Percentiles rank a stretch among this genome's conserved stretches.
Conservation (phyloP, 2,113 vertebrate genomes). For the Ptilonorhynchus violaceus region DNA sequence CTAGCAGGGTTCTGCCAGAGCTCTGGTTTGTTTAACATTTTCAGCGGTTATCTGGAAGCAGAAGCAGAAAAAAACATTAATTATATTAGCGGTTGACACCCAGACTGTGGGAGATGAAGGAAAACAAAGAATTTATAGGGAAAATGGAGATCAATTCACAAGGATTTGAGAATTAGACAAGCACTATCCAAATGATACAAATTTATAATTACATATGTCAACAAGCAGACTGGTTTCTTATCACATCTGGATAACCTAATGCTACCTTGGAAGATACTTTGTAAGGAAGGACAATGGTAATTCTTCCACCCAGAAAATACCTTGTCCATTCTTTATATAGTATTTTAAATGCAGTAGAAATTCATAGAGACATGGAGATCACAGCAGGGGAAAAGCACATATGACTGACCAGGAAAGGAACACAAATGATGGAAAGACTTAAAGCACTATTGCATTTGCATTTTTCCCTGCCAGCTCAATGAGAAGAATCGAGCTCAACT, state of each 20-base stretch:
- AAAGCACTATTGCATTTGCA: background rate
- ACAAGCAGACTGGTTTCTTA: background rate
- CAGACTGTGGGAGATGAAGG: background rate
- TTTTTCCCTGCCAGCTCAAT: background rate
- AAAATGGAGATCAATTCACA: background rate
- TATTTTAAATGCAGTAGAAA: slow-evolving; percentile 1
- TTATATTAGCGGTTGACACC: background rate
- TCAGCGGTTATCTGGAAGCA: slow-evolving; percentile 21
- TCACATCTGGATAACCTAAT: background rate
- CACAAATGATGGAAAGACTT: background rate
- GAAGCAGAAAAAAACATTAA: slow-evolving; percentile 23
- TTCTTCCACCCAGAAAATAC: background rate
- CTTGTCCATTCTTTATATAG: background rate
- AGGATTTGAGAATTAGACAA: background rate
- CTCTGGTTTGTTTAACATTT: slow-evolving; percentile 38
- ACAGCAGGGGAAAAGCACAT: background rate
- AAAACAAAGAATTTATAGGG: background rate
- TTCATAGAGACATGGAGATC: background rate
- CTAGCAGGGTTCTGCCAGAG: background rate
- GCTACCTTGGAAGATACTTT: background rate
- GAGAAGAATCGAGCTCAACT: background rate
- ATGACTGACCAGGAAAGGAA: background rate
- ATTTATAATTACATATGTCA: background rate
- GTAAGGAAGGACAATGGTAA: background rate
- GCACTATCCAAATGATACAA: background rate